These are phyloP conservation scores for Acridotheres tristis DNA, from an alignment of 2,797 vertebrate species.

Conservation along the genomic window DNA sequence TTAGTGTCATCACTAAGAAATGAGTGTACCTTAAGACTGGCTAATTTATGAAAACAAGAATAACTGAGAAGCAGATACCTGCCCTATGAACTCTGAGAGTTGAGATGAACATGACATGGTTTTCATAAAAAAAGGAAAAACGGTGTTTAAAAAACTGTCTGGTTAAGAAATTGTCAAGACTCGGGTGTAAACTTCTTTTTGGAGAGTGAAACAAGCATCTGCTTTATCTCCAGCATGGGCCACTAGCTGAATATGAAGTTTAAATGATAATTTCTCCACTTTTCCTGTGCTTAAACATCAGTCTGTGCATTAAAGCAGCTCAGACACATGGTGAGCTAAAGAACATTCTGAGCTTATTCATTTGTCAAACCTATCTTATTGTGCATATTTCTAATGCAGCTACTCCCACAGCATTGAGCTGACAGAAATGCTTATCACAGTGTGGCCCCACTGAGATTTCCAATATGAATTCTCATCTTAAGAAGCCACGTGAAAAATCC, in stretches of 20 bases:
- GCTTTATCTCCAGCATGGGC: neutral
- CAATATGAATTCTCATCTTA: neutral
- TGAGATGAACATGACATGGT: neutral
- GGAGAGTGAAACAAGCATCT: neutral
- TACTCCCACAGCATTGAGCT: neutral
- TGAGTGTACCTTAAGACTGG: neutral
- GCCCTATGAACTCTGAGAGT: neutral
- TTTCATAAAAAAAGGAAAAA: neutral
- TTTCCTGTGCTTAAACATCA: conserved; percentile 5
- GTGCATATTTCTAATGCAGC: conserved; percentile 17
- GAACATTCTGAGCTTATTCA: neutral
- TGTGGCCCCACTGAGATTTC: neutral
- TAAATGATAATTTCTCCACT: neutral
- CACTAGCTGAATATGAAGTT: neutral
- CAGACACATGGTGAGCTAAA: neutral
- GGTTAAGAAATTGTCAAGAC: neutral
- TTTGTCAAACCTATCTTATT: conserved; percentile 18
- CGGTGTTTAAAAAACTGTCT: neutral
- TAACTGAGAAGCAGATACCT: neutral
- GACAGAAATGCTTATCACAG: neutral
- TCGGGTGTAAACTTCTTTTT: neutral
- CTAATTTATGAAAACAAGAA: neutral
- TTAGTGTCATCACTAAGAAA: neutral
- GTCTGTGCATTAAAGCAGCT: neutral
- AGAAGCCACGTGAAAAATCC: neutral